Conservation (phyloP, 2,888 invertebrate genomes). For the Ariolimax columbianus region DNA sequence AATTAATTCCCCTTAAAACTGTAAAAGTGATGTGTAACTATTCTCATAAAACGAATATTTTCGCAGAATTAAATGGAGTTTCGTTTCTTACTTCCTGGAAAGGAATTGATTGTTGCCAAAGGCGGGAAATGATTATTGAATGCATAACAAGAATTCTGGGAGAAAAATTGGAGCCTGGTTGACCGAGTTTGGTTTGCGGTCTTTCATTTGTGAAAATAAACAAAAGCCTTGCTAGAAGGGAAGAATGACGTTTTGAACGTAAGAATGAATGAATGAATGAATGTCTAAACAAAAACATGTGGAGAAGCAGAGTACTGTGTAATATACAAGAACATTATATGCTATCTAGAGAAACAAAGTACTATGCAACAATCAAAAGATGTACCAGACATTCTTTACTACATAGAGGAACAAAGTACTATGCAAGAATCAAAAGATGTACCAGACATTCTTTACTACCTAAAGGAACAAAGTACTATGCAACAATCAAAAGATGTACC, state of each 20-base stretch:
- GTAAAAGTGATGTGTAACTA: no score
- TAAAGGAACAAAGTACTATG: no score
- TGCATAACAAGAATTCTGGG: not conserved
- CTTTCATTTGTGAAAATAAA: not conserved
- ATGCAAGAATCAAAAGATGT: no score
- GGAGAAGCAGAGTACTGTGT: no score
- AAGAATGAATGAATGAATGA: not conserved
- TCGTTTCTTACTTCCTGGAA: not conserved
- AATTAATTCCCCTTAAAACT: no score
- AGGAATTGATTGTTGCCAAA: not conserved
- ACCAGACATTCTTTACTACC: no score
- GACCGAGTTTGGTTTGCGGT: not conserved
- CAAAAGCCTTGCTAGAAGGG: not conserved
- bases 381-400: no score
- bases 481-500: no score
- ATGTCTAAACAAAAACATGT: not conserved
- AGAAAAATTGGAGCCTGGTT: not conserved
- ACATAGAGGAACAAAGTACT: no score
- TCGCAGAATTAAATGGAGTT: not conserved
- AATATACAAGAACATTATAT: no score
- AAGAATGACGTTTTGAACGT: not conserved
- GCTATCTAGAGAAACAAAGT: no score
- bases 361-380: no score
- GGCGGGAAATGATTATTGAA: constrained; percentile 6
- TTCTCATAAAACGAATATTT: not conserved